Evolutionary conservation across 1,140 invertebrate genomes (phyloP).

Genomic region (Aricia agestis): DNA sequence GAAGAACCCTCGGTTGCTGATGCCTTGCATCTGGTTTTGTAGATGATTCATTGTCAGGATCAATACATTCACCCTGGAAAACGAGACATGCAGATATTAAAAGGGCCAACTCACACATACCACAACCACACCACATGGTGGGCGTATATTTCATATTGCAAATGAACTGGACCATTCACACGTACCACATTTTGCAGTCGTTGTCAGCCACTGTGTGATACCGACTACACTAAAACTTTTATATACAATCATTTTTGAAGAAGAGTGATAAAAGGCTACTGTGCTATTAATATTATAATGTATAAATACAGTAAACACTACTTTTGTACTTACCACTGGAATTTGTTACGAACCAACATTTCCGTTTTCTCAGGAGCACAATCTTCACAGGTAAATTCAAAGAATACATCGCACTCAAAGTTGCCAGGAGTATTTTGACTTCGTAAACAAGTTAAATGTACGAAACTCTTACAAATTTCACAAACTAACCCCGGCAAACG

Average conservation of each 20-base stretch:
- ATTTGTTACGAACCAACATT: slow-evolving; percentile 77
- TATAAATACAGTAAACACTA: background rate
- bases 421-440: slow-evolving; percentile 80
- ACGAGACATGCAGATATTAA: background rate
- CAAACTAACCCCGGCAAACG: slow-evolving; percentile 65
- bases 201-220: no score
- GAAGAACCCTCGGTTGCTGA: slow-evolving; percentile 83
- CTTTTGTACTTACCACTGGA: slow-evolving; percentile 78
- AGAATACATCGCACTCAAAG: slow-evolving; percentile 86
- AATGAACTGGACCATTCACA: no score
- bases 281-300: no score
- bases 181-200: no score
- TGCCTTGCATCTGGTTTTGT: slow-evolving; percentile 78
- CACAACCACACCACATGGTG: no score
- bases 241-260: no score
- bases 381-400: slow-evolving; percentile 81
- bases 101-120: no score
- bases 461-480: slow-evolving; percentile 72
- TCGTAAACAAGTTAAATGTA: slow-evolving; percentile 80
- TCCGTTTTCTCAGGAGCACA: slow-evolving; percentile 78
- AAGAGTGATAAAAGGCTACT: no score
- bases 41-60: slow-evolving; percentile 81
- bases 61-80: slow-evolving; percentile 79
- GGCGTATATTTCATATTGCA: no score
- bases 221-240: no score